A percentile compares a stretch with the other conserved stretches of the same genome.
Evolutionary conservation across 1,140 invertebrate genomes (phyloP).

Genomic region (Teleogryllus occipitalis): DNA sequence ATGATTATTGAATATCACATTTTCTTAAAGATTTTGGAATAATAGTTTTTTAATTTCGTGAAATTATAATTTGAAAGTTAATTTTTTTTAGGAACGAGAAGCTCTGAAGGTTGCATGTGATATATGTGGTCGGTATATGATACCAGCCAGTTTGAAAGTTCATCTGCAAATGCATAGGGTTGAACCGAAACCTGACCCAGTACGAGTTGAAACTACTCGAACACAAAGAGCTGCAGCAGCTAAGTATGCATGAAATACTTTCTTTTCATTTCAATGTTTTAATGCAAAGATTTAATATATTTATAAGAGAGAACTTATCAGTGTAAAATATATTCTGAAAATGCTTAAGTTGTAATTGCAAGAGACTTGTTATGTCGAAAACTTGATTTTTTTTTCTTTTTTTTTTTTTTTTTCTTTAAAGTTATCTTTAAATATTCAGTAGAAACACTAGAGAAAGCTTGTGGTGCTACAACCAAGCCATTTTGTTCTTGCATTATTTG

Average conservation of each 20-base stretch:
- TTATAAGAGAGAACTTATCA: no score
- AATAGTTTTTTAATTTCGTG: neutral
- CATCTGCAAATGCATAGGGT: slow-evolving; percentile 36
- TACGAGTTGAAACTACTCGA: neutral
- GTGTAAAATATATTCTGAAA: no score
- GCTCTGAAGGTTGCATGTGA: slow-evolving; percentile 42
- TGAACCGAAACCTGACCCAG: neutral
- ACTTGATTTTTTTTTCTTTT: no score
- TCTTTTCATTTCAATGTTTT: no score
- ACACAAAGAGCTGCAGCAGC: slow-evolving; percentile 20
- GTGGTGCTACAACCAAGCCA: no score
- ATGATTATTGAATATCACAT: slow-evolving; percentile 18
- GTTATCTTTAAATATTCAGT: no score
- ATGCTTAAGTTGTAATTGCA: no score
- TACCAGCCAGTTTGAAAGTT: slow-evolving; percentile 47
- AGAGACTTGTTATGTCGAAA: no score
- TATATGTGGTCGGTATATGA: slow-evolving; percentile 44
- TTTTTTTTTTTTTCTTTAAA: no score
- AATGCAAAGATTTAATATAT: no score
- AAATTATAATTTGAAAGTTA: neutral
- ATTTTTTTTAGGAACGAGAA: slow-evolving; percentile 40
- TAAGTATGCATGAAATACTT: neutral
- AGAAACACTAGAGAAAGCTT: no score
- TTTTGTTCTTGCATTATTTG: no score
- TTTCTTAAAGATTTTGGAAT: slow-evolving; percentile 16